These are phyloP conservation scores for Sesamia nonagrioides DNA, from an alignment of 1,140 invertebrate species.

Conservation along the genomic window DNA sequence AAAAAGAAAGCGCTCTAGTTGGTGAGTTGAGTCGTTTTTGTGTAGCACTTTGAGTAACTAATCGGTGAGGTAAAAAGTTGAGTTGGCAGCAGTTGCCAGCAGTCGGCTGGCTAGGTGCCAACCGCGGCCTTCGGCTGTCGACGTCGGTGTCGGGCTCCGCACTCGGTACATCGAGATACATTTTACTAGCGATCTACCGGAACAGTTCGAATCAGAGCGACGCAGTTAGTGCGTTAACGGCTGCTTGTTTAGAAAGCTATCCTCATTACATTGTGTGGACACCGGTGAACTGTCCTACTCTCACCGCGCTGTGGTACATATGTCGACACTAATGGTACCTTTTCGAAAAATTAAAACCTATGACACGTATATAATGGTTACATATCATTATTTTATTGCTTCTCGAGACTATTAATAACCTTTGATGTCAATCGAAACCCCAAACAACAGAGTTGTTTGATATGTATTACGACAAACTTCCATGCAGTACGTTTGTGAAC, in stretches of 20 bases:
- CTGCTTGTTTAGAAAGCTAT: neutral
- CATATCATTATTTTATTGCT: no score
- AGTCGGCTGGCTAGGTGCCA: constrained; percentile 39
- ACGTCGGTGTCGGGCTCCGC: neutral
- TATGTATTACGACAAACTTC: neutral
- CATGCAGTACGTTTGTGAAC: neutral
- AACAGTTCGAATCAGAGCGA: neutral
- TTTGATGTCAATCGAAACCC: no score
- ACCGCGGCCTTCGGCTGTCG: constrained; percentile 27
- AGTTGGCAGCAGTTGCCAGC: constrained; percentile 45
- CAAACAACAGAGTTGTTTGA: neutral
- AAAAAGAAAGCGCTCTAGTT: constrained; percentile 43
- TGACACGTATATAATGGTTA: no score
- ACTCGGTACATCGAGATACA: neutral
- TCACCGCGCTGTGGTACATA: no score
- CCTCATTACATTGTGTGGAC: constrained; percentile 3
- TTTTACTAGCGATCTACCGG: neutral
- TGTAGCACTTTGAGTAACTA: constrained; percentile 52
- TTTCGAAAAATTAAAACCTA: no score
- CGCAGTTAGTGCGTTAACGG: neutral
- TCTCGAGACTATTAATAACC: no score
- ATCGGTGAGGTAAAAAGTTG: constrained; percentile 51
- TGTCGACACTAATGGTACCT: neutral
- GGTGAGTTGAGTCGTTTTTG: constrained; percentile 42
- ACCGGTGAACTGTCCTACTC: neutral